A percentile compares a stretch with the other conserved stretches of the same genome.
These are phyloP conservation scores for Ditula angustiorana DNA, from an alignment of 2,888 invertebrate species.

Conservation along the genomic window DNA sequence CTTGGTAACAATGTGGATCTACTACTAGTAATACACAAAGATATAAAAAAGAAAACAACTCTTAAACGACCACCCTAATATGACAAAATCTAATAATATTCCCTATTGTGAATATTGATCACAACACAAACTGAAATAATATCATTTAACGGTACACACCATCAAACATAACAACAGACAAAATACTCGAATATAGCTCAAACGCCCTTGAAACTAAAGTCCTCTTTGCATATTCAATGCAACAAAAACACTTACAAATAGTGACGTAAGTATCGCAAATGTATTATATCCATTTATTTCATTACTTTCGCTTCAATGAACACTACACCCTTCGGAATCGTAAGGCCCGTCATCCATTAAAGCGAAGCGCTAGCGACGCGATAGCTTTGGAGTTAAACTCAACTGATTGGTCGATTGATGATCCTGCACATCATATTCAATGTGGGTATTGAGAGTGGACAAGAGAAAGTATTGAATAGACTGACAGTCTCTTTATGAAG, in stretches of 20 bases:
- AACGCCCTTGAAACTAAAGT: background rate
- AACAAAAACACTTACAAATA: background rate
- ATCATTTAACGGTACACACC: background rate
- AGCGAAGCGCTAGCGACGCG: too few species aligned
- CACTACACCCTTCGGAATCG: conserved; percentile 14
- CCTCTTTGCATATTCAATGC: background rate
- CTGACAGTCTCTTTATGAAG: too few species aligned
- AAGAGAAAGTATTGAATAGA: too few species aligned
- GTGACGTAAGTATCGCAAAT: conserved; percentile 48
- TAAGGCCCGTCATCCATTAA: background rate
- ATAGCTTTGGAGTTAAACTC: too few species aligned
- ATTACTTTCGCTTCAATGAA: conserved; percentile 68
- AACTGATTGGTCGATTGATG: too few species aligned
- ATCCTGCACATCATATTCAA: too few species aligned
- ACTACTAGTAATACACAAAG: too few species aligned
- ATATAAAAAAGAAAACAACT: too few species aligned
- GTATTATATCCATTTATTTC: conserved; percentile 68
- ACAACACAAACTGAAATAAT: background rate
- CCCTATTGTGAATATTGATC: background rate
- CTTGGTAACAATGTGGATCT: too few species aligned
- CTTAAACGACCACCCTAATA: too few species aligned
- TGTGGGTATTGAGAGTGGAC: too few species aligned
- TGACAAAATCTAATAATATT: background rate
- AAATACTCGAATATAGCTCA: background rate
- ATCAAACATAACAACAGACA: background rate